Evolutionary conservation across 2,797 vertebrate genomes (phyloP), one percentile per base, ranked within the genome.

Genomic region (Oreortyx pictus): DNA sequence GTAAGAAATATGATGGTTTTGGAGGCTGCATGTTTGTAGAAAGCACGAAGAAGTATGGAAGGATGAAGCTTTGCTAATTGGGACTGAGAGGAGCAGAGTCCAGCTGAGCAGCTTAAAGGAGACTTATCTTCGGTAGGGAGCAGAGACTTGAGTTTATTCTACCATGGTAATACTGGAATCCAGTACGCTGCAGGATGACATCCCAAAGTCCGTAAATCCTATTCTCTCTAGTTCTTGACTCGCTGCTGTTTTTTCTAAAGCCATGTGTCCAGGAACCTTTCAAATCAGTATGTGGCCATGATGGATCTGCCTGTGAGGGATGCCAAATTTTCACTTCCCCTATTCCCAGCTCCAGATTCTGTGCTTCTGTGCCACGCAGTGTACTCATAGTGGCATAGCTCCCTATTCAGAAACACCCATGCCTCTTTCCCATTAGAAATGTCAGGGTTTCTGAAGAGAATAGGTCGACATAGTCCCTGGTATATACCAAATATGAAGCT

Each of bases 331-430:
- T 35, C 4, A 59, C 62, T 43, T 83, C 4, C 7, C 3, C 11
- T 60, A 24, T 1, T 1, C 15, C 8, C 17, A 83, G 24, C 8
- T 84, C 31, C 25, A 47, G 25, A 8, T 70, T 59, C 49, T 65
- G 50, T 65, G 24, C 25, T 84, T 24, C 12, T 0, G 0, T 41
- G 27, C 33, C 17, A 18, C 14, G 14, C 29, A 56, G 16, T 23
- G 20, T 68, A 7, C 19, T 61, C 9, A 44, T 10, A 43, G 47
- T 37, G 31, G 11, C 35, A 44, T 20, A 14, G 22, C 22, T 8
- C 10, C 27, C 6, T 8, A 44, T 3, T 39, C n/a, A 74, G 9
- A 7, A 50, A 50, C 8, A 61, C 13, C 20, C 1, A 0, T 35
- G 6, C 1, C 17, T 14, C 13, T 68, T 59, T 15, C 22, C 24